phyloP scores from a whole-genome alignment of 2,797 vertebrate genomes.

The Poeciliopsis presidionis region DNA sequence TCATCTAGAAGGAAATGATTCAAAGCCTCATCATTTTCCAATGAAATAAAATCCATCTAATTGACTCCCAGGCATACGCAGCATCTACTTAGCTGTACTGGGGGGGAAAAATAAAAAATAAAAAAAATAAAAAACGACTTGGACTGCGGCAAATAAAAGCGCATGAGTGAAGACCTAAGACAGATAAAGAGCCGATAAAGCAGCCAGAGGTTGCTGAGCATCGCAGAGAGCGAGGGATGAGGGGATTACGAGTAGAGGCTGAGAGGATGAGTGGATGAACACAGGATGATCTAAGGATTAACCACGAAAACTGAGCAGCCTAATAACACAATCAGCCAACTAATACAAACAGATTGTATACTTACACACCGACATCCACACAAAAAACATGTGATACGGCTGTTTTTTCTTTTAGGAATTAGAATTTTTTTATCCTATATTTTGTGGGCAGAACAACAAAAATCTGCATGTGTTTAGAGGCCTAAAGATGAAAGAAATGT shows the following conservation, averaged over 20 bases:
- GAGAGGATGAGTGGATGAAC: slow-evolving; percentile 77
- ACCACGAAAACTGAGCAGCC: slow-evolving; percentile 75
- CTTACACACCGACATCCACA: slow-evolving; percentile 13
- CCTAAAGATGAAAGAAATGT: slow-evolving; percentile 10
- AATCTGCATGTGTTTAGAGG: slow-evolving; percentile 23
- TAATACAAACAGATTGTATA: slow-evolving; percentile 68
- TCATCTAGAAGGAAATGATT: slow-evolving; percentile 41
- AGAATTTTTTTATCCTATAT: background rate
- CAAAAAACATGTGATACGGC: slow-evolving; percentile 3
- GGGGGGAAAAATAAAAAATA: background rate
- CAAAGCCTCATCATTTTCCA: slow-evolving; percentile 31
- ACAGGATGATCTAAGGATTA: slow-evolving; percentile 82
- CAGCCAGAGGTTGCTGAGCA: slow-evolving; percentile 61
- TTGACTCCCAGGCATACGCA: slow-evolving; percentile 49
- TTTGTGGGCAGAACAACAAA: slow-evolving; percentile 32
- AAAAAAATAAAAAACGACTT: slow-evolving; percentile 1
- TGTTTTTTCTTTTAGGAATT: background rate
- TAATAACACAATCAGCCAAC: slow-evolving; percentile 75
- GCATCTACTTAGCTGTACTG: slow-evolving; percentile 30
- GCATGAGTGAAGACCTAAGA: slow-evolving; percentile 34
- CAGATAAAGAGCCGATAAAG: slow-evolving; percentile 67
- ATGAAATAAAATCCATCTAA: slow-evolving; percentile 53
- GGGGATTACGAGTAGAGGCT: slow-evolving; percentile 76
- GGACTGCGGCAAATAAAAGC: slow-evolving; percentile 41
- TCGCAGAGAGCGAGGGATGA: slow-evolving; percentile 65